Evolutionary conservation across 2,888 invertebrate species (phyloP).

Genomic region (Caenorhabditis angaria): DNA sequence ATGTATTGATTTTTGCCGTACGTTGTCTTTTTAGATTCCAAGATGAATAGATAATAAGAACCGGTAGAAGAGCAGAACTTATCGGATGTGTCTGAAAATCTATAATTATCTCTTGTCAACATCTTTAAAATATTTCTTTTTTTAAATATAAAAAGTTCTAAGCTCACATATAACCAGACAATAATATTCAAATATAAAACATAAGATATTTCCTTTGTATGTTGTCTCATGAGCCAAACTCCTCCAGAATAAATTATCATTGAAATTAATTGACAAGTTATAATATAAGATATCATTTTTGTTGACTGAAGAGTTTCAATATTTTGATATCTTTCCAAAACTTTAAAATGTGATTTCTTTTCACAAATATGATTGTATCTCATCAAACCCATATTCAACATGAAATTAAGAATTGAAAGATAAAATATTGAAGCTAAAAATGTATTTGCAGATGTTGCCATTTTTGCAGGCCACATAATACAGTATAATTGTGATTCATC

Average conservation of each 20-base stretch:
- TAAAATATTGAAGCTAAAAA: background rate
- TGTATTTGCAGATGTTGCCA: background rate
- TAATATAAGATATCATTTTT: background rate
- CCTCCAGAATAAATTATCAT: background rate
- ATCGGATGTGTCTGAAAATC: background rate
- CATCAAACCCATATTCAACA: background rate
- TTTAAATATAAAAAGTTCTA: no score
- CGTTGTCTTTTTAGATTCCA: slow-evolving; percentile 29
- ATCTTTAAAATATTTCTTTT: no score
- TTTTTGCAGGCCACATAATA: background rate
- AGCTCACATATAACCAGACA: background rate
- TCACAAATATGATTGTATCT: background rate
- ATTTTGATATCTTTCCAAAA: background rate
- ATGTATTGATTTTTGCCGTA: slow-evolving; percentile 23
- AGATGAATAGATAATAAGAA: slow-evolving; percentile 26
- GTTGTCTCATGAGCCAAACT: background rate
- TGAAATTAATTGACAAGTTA: background rate
- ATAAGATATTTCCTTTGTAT: background rate
- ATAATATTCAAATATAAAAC: background rate
- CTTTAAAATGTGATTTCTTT: background rate
- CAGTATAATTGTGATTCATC: background rate
- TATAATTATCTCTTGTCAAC: no score
- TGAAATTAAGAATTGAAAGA: background rate
- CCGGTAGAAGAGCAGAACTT: background rate
- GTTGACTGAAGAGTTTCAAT: background rate